phyloP scores from a whole-genome alignment of 2,113 vertebrate genomes.

The Serinus canaria region DNA sequence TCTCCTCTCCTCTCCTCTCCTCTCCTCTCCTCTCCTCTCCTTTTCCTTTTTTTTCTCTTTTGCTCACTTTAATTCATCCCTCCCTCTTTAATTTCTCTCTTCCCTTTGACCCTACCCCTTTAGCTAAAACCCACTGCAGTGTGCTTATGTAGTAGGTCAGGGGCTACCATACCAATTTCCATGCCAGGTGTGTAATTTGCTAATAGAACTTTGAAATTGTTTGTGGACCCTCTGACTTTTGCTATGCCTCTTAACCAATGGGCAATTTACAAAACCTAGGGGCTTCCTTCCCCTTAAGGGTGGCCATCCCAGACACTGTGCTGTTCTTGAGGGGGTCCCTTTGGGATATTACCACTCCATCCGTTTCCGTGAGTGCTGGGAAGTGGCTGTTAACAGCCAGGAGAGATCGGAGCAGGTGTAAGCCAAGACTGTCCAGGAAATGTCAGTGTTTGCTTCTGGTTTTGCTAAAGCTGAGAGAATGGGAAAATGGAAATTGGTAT shows the following conservation, averaged over 20 bases:
- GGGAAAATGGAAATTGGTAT: not conserved
- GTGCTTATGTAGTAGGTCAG: not conserved
- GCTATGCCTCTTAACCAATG: not conserved
- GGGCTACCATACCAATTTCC: not conserved
- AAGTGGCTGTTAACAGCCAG: not conserved
- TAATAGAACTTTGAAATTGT: not conserved
- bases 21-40: not conserved
- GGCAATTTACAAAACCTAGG: not conserved
- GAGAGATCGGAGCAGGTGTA: not conserved
- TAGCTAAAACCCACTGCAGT: not conserved
- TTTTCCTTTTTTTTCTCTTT: not conserved
- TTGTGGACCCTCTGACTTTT: not conserved
- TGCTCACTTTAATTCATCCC: not conserved
- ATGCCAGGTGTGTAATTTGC: not conserved
- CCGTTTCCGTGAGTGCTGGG: accelerated
- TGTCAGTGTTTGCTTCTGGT: not conserved
- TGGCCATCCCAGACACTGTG: accelerated
- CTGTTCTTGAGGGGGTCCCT: too few relatives aligned
- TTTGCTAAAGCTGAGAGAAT: not conserved
- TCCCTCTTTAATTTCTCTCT: not conserved
- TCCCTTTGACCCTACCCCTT: not conserved
- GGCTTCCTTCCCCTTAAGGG: not conserved
- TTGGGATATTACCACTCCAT: not conserved
- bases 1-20: too few relatives aligned
- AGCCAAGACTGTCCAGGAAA: not conserved